phyloP scores from a whole-genome alignment of 2,113 vertebrate species.

The Crotalus viridis region DNA sequence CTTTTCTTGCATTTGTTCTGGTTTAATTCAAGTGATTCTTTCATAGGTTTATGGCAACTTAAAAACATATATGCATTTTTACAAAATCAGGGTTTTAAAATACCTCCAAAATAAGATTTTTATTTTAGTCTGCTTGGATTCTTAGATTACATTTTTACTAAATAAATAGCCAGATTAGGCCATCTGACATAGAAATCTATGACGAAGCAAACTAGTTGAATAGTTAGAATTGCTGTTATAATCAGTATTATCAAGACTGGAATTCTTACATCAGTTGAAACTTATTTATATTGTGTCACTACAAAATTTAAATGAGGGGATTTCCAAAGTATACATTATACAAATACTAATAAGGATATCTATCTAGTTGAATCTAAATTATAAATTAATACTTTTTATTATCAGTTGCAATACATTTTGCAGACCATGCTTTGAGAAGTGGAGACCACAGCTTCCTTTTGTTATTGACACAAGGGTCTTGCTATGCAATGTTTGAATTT shows the following conservation, averaged over 20 bases:
- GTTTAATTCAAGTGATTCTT: conserved; percentile 11
- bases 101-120: conserved; percentile 1
- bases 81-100: neutral
- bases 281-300: neutral
- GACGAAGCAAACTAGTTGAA: neutral
- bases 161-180: neutral
- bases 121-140: neutral
- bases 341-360: neutral
- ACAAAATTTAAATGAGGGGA: neutral
- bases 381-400: neutral
- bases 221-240: neutral
- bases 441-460: neutral
- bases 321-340: neutral
- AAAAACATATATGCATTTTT: neutral
- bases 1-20: neutral
- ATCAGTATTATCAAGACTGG: neutral
- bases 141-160: neutral
- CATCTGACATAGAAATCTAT: neutral
- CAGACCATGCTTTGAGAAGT: neutral
- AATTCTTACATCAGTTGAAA: neutral
- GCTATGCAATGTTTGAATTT: neutral
- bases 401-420: neutral
- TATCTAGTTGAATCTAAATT: neutral
- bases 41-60: neutral
- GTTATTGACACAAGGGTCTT: neutral